Percentiles rank a stretch among this genome's conserved stretches.
phyloP scores from a whole-genome alignment of 2,113 vertebrate species.

The Theristicus caerulescens region DNA sequence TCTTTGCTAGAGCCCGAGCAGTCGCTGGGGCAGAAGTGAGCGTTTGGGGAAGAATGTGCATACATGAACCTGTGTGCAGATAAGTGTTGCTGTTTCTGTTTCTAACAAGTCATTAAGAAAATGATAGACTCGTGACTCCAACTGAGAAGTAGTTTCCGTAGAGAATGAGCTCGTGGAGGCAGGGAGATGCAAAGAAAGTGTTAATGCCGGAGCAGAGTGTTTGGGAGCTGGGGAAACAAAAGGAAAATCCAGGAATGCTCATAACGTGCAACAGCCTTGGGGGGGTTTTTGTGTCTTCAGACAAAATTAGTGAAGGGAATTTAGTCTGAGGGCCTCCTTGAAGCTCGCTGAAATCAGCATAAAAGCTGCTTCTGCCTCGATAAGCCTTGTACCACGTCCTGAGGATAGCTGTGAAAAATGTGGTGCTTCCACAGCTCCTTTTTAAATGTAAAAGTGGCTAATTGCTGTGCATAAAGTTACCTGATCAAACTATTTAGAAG shows the following conservation, averaged over 20 bases:
- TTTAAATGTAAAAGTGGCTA: background rate
- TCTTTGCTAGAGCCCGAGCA: background rate
- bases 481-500: background rate
- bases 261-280: background rate
- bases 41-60: background rate
- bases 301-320: background rate
- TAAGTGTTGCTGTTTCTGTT: background rate
- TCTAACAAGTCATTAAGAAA: background rate
- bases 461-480: background rate
- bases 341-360: background rate
- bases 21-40: background rate
- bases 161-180: background rate
- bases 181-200: background rate
- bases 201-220: background rate
- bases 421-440: background rate
- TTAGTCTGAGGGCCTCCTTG: background rate
- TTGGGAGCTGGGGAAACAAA: background rate
- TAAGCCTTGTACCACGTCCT: background rate
- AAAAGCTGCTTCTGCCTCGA: background rate
- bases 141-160: background rate
- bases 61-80: background rate
- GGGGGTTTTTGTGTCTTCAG: constrained; percentile 7
- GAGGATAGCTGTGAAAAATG: background rate
- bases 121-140: background rate
- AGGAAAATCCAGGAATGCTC: background rate